Conservation (phyloP, 1,140 invertebrate genomes). For the Meteorus sp. region DNA sequence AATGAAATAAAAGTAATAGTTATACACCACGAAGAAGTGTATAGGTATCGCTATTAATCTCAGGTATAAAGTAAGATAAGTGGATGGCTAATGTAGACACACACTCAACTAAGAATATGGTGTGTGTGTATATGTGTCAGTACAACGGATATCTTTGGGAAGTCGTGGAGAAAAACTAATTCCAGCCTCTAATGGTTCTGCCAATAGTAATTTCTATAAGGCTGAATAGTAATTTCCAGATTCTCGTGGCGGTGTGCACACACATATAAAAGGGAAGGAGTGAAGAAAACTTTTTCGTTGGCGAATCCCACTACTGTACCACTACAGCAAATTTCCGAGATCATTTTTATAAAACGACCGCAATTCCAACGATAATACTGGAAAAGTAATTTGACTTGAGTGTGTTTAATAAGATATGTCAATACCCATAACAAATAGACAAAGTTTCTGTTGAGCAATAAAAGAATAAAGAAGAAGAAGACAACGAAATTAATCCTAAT, state of each 20-base stretch:
- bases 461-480: too few relatives aligned
- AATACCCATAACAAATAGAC: not conserved
- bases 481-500: too few relatives aligned
- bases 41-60: constrained; percentile 36
- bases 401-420: not conserved
- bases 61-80: constrained; percentile 44
- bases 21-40: not conserved
- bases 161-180: constrained; percentile 44
- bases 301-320: too few relatives aligned
- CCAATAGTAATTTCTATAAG: constrained; percentile 44
- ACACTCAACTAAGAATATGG: too few relatives aligned
- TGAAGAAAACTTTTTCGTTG: constrained; percentile 1
- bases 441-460: not conserved
- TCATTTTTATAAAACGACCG: not conserved
- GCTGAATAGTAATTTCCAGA: constrained; percentile 37
- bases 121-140: constrained; percentile 14
- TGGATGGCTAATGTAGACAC: too few relatives aligned
- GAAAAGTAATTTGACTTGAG: constrained; percentile 2
- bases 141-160: constrained; percentile 6
- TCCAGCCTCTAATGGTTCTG: constrained; percentile 45
- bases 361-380: not conserved
- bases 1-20: too few relatives aligned
- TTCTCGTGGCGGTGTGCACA: constrained; percentile 14
- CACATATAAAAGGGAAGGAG: too few relatives aligned
- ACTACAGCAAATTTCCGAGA: not conserved